These are phyloP conservation scores for Acrossocheilus fasciatus DNA, from an alignment of 2,797 vertebrate genomes.

Conservation along the genomic window DNA sequence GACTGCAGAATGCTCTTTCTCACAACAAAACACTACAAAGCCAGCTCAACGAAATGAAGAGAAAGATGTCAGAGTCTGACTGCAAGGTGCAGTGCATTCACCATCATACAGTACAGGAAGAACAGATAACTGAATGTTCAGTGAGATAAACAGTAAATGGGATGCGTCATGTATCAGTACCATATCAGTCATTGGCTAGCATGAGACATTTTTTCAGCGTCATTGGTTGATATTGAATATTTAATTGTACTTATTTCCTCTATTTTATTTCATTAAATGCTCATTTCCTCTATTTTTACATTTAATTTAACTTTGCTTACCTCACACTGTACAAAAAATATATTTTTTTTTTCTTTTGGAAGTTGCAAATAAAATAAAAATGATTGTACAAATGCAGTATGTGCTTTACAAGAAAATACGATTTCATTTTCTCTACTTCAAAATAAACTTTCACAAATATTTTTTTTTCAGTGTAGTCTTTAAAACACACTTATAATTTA, in stretches of 20 bases:
- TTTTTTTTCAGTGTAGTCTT: not conserved
- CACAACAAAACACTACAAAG: slow-evolving; percentile 93
- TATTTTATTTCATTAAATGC: not conserved
- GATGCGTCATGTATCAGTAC: not conserved
- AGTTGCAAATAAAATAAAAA: not conserved
- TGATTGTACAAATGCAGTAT: not conserved
- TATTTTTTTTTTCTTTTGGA: too few relatives aligned
- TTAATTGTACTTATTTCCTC: not conserved
- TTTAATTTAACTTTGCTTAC: not conserved
- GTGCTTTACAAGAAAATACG: not conserved
- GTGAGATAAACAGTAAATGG: not conserved
- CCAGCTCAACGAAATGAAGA: slow-evolving; percentile 91
- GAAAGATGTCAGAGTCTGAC: slow-evolving; percentile 89
- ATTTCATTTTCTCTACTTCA: not conserved
- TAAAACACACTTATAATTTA: not conserved
- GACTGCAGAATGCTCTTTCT: slow-evolving; percentile 85
- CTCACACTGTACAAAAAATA: not conserved
- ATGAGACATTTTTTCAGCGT: not conserved
- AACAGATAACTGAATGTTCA: not conserved
- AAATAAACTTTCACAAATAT: not conserved
- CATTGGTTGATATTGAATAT: not conserved
- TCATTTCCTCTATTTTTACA: not conserved
- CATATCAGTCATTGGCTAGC: not conserved
- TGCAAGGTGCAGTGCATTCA: slow-evolving; percentile 84
- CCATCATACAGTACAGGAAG: not conserved